Evolutionary conservation across 2,113 vertebrate genomes (phyloP), one percentile per base, ranked within the genome.

Genomic region (Trematomus loennbergii): DNA sequence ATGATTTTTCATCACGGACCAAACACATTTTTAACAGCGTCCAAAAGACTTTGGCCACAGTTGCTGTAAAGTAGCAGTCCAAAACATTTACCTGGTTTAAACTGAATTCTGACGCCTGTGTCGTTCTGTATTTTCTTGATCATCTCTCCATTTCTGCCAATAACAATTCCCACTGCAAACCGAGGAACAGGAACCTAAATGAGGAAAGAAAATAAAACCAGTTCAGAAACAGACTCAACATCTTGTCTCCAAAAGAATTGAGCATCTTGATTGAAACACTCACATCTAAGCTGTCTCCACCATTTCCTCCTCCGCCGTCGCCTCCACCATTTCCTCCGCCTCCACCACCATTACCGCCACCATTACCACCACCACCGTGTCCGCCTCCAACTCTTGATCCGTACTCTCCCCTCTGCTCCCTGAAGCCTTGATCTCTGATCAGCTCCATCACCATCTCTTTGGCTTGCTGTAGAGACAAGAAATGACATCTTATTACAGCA

Each of bases 381-480:
- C 29, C 97, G 63, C 96, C 96, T 84, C 97, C 97, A 91, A 97
- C 95, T 91, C 97, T 94, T 69, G 98, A 99, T 52, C 98, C 98
- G 62, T 99, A 99, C 55, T 99, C 98, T 83, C 98, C 97, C 86
- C 98, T 95, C 92, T 97, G 96, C 94, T 99, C 98, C 95, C 98
- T 96, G 95, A 98, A 99, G 91, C 97, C 97, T 92, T 99, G 97
- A 90, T 99, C 98, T 81, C 97, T 96, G 93, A 99, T 99, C 91
- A 99, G 95, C 88, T 99, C 98, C 96, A 99, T 96, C 84, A 99
- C 98, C 98, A 99, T 99, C 84, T 99, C 98, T 95, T 99, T 99
- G 85, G 98, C 98, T 99, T 99, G 97, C 98, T 99, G 72, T 40
- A 29, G 13, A 92, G 12, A 57, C 84, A 1, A 90, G 63, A 3